Percentiles rank a stretch among this genome's conserved stretches.
Evolutionary conservation across 1,140 invertebrate species (phyloP).

Genomic region (Helicorthomorpha holstii): DNA sequence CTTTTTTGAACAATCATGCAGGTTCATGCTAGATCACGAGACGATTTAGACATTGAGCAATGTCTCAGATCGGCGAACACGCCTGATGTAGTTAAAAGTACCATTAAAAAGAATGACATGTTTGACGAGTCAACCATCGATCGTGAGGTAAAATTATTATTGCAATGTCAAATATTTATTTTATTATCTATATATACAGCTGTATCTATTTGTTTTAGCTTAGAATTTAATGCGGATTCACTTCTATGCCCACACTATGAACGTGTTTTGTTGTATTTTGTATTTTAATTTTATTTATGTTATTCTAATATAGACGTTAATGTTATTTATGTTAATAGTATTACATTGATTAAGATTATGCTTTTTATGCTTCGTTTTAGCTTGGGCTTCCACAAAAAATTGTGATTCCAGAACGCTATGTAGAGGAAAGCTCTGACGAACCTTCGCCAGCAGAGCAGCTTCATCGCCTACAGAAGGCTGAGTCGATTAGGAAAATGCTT

Average conservation of each 20-base stretch:
- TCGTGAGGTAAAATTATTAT: conserved; percentile 24
- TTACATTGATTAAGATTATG: too few species aligned
- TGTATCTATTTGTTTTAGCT: too few species aligned
- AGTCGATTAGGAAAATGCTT: conserved; percentile 78
- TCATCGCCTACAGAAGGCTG: conserved; percentile 64
- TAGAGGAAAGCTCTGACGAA: conserved; percentile 58
- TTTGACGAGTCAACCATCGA: conserved; percentile 64
- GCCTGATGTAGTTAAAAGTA: conserved; percentile 69
- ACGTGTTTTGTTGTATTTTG: too few species aligned
- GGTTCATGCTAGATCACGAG: conserved; percentile 45
- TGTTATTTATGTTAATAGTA: too few species aligned
- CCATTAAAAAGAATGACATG: conserved; percentile 41
- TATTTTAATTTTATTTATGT: too few species aligned
- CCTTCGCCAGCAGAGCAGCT: conserved; percentile 62
- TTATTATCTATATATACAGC: too few species aligned
- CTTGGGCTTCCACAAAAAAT: conserved; percentile 75
- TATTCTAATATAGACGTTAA: too few species aligned
- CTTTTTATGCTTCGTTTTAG: conserved; percentile 23
- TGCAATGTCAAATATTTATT: too few species aligned
- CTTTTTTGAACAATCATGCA: too few species aligned
- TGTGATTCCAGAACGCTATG: conserved; percentile 73
- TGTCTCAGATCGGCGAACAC: conserved; percentile 45
- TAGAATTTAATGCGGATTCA: too few species aligned
- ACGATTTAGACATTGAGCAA: conserved; percentile 70
- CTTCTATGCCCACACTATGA: too few species aligned